Base-by-base conservation (phyloP, 2,888 invertebrate species). In the Labia minor region DNA sequence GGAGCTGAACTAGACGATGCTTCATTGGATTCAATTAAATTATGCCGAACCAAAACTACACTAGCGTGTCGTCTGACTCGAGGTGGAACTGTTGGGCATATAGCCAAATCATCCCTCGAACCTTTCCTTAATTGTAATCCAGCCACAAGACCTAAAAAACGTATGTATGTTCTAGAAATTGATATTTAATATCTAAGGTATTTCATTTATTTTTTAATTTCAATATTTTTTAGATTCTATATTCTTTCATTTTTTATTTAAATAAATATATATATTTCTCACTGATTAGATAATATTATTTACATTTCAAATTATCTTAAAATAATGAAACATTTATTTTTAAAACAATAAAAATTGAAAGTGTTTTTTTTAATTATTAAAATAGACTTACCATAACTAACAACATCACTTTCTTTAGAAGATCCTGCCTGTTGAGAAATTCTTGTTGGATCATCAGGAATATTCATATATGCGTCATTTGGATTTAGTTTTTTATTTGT, bases 61-160 rank as follows among this genome's bases (percentile, higher is more conserved):
- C 72, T 71, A 1, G 72, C 71, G 68, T 72, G 70, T n/a, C 72
- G 69, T 18, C 71, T 70, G 6, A 72, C 71, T 49, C 71, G 67
- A 1, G 71, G 67, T 8, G 71, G 68, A 8, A 70, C 69, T 21
- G 61, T 65, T n/a, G 70, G 69, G 67, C 72, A 72, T 6, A 72
- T 65, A n/a, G 70, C 72, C 26, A 72, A 64, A 62, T 72, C 72
- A 69, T 72, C 72, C 62, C 69, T 66, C 6, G 72, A 70, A 4
- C 71, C 71, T 37, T 67, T 66, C 61, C 71, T 63, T 65, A 71
- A 21, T 37, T 69, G 65, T n/a, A 69, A 63, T 20, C 68, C 66
- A 4, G 69, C 68, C 20, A 68, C 68, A 21, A 68, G 64, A 18
- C 69, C 69, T 69, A 67, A 33, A 64, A 63, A 14, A 49, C 33